These are phyloP conservation scores for Ectobius pallidus DNA, from an alignment of 2,888 invertebrate species.

Conservation along the genomic window DNA sequence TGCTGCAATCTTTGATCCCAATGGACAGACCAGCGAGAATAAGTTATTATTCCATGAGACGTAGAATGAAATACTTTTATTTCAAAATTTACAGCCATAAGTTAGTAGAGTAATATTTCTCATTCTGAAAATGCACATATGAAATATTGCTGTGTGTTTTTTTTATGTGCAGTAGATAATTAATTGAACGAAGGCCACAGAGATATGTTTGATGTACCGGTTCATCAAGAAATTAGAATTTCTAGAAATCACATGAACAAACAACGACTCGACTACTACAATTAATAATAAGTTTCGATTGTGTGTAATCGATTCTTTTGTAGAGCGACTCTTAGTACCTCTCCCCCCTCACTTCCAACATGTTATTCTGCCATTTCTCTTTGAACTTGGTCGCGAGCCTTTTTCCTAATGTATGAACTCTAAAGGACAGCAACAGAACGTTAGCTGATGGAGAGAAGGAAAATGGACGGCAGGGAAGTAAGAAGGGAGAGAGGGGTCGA, in stretches of 20 bases:
- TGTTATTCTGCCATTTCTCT: slow-evolving; percentile 19
- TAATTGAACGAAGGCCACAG: no score
- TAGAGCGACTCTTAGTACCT: neutral
- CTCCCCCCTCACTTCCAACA: neutral
- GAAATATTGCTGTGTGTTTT: no score
- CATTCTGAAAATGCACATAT: no score
- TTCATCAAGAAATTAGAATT: no score
- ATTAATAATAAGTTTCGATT: slow-evolving; percentile 21
- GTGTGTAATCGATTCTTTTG: slow-evolving; percentile 12
- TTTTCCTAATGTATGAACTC: slow-evolving; percentile 30
- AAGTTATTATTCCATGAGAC: no score
- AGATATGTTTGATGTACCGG: no score
- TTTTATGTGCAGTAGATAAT: no score
- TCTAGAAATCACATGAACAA: neutral
- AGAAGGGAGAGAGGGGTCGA: slow-evolving; percentile 1
- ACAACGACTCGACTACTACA: neutral
- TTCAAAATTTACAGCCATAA: no score
- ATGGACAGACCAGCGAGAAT: no score
- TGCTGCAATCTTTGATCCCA: no score
- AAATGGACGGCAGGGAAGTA: neutral
- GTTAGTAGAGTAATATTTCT: no score
- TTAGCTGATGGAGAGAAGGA: slow-evolving; percentile 10
- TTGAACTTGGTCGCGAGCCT: slow-evolving; percentile 13
- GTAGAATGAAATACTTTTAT: no score
- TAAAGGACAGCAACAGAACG: slow-evolving; percentile 14